A percentile compares a stretch with the other conserved stretches of the same genome.
Conservation (phyloP, 2,797 vertebrate genomes). For the Salarias fasciatus region DNA sequence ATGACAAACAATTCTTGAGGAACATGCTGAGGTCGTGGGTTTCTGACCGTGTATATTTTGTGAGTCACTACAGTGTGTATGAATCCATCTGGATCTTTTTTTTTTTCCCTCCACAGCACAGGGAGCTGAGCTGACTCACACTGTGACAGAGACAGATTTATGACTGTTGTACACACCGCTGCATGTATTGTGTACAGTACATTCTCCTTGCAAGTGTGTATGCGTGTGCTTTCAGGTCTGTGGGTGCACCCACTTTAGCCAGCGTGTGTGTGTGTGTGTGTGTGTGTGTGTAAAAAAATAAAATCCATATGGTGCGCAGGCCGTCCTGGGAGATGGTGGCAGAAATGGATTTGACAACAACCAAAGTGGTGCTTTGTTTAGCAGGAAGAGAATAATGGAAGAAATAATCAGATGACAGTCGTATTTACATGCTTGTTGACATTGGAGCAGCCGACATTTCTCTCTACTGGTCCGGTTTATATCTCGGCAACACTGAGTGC, state of each 20-base stretch:
- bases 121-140: slow-evolving; percentile 35
- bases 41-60: slow-evolving; percentile 24
- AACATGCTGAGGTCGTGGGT: slow-evolving; percentile 30
- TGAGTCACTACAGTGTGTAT: slow-evolving; percentile 41
- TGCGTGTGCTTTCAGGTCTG: slow-evolving; percentile 14
- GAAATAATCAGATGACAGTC: slow-evolving; percentile 23
- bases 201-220: slow-evolving; percentile 23
- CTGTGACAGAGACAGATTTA: slow-evolving; percentile 70
- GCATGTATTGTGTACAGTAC: slow-evolving; percentile 14
- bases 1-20: slow-evolving; percentile 38
- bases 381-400: too few species aligned
- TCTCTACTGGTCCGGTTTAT: slow-evolving; percentile 45
- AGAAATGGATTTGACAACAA: slow-evolving; percentile 25
- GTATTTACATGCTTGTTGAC: slow-evolving; percentile 61
- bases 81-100: slow-evolving; percentile 55
- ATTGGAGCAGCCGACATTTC: slow-evolving; percentile 20
- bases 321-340: slow-evolving; percentile 34
- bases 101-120: slow-evolving; percentile 63
- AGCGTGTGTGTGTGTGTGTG: slow-evolving; percentile 12
- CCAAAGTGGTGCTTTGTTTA: slow-evolving; percentile 24
- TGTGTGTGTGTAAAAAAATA: slow-evolving; percentile 20
- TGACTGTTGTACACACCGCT: slow-evolving; percentile 45
- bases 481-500: neutral
- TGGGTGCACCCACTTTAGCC: slow-evolving; percentile 16
- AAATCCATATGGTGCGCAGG: slow-evolving; percentile 48